phyloP scores from a whole-genome alignment of 2,888 invertebrate species.

The Acleris literana region DNA sequence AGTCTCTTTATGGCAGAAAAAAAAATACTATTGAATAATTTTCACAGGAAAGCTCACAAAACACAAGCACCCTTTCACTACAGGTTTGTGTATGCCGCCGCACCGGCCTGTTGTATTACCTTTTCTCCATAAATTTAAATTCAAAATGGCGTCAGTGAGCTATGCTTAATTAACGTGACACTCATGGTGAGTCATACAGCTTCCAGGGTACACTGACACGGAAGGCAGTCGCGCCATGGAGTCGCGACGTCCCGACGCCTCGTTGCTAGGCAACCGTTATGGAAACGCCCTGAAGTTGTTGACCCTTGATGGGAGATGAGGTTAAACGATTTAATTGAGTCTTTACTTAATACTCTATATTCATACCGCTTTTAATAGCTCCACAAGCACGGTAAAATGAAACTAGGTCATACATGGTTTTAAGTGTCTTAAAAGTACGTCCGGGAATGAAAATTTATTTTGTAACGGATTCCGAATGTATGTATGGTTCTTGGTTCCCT shows the following conservation, averaged over 20 bases:
- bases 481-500: too few relatives aligned
- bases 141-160: background rate
- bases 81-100: too few relatives aligned
- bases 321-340: background rate
- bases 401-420: background rate
- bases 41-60: too few relatives aligned
- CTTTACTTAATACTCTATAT: background rate
- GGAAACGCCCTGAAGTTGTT: constrained; percentile 32
- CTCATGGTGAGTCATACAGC: constrained; percentile 26
- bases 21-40: too few relatives aligned
- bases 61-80: too few relatives aligned
- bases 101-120: too few relatives aligned
- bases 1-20: too few relatives aligned
- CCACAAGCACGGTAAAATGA: background rate
- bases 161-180: constrained; percentile 16
- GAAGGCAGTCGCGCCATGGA: constrained; percentile 34
- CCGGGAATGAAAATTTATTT: too few relatives aligned
- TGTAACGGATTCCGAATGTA: too few relatives aligned
- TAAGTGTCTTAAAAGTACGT: too few relatives aligned
- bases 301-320: constrained; percentile 28
- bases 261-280: constrained; percentile 37
- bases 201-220: constrained; percentile 25
- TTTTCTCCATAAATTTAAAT: background rate
- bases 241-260: constrained; percentile 36
- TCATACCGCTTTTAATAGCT: too few relatives aligned